A percentile compares a stretch with the other conserved stretches of the same genome.
phyloP scores from a whole-genome alignment of 2,888 invertebrate genomes.

The Amphipyra tragopoginis region DNA sequence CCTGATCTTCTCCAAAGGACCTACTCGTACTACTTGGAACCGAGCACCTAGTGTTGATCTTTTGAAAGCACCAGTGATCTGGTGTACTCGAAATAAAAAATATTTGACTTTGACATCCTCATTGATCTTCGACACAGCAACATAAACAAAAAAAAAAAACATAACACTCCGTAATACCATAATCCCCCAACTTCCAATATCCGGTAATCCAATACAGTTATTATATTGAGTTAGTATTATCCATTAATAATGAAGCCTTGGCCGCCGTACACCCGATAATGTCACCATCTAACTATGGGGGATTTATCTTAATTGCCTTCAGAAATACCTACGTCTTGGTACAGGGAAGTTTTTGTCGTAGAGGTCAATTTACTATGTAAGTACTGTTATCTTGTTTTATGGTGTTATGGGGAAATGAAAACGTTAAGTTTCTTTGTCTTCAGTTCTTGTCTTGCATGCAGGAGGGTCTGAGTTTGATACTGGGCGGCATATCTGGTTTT shows the following conservation, averaged over 20 bases:
- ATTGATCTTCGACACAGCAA: no score
- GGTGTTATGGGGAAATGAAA: not conserved
- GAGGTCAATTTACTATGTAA: slow-evolving; percentile 9
- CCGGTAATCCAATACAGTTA: slow-evolving; percentile 50
- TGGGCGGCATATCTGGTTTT: no score
- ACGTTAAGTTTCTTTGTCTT: no score
- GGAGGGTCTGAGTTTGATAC: no score
- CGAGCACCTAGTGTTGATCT: no score
- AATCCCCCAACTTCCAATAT: slow-evolving; percentile 48
- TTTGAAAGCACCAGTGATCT: no score
- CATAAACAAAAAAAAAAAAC: slow-evolving; percentile 19
- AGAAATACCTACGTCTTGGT: slow-evolving; percentile 26
- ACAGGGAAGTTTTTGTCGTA: slow-evolving; percentile 25
- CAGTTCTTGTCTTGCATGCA: no score
- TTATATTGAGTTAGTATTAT: slow-evolving; percentile 60
- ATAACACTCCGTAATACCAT: slow-evolving; percentile 10
- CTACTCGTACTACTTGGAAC: no score
- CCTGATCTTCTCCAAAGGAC: no score
- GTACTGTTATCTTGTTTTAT: slow-evolving; percentile 7
- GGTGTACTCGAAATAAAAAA: no score
- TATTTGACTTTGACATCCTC: no score
- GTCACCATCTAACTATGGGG: slow-evolving; percentile 69
- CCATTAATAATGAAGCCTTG: slow-evolving; percentile 72
- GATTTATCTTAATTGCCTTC: slow-evolving; percentile 81
- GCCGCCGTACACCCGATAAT: slow-evolving; percentile 61